Percentiles rank a stretch among this genome's conserved stretches.
phyloP scores from a whole-genome alignment of 1,140 invertebrate species.

The Centruroides vittatus region DNA sequence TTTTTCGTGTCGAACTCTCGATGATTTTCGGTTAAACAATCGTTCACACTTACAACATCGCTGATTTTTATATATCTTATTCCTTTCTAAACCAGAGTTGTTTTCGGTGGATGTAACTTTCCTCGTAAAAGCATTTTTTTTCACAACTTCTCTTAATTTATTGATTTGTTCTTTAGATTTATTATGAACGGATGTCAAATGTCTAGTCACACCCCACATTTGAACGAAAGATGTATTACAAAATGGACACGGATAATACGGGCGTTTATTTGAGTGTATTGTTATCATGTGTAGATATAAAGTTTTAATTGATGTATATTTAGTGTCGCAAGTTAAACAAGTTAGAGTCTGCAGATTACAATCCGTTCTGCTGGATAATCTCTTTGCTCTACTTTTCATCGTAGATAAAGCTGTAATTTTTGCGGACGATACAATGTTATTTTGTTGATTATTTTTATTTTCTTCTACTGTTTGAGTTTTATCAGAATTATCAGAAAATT shows the following conservation, averaged over 20 bases:
- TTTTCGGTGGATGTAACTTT: slow-evolving; percentile 4
- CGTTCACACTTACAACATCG: slow-evolving; percentile 16
- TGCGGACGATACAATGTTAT: no score
- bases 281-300: slow-evolving; percentile 27
- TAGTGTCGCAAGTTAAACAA: slow-evolving; percentile 22
- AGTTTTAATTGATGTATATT: slow-evolving; percentile 22
- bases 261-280: slow-evolving; percentile 22
- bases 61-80: slow-evolving; percentile 1
- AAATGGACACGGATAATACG: slow-evolving; percentile 27
- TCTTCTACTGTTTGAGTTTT: no score
- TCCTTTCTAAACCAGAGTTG: background rate
- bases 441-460: no score
- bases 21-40: slow-evolving; percentile 16
- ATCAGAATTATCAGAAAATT: no score
- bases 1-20: slow-evolving; percentile 15
- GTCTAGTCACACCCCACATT: slow-evolving; percentile 26
- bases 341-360: no score
- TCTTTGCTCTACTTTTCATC: no score
- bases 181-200: slow-evolving; percentile 26
- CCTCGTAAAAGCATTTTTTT: slow-evolving; percentile 15
- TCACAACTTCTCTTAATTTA: slow-evolving; percentile 22
- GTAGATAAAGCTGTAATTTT: no score
- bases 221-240: slow-evolving; percentile 27
- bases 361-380: no score
- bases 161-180: slow-evolving; percentile 25